Conservation (phyloP, 2,888 invertebrate species). For the Drosophila acutilabella region DNA sequence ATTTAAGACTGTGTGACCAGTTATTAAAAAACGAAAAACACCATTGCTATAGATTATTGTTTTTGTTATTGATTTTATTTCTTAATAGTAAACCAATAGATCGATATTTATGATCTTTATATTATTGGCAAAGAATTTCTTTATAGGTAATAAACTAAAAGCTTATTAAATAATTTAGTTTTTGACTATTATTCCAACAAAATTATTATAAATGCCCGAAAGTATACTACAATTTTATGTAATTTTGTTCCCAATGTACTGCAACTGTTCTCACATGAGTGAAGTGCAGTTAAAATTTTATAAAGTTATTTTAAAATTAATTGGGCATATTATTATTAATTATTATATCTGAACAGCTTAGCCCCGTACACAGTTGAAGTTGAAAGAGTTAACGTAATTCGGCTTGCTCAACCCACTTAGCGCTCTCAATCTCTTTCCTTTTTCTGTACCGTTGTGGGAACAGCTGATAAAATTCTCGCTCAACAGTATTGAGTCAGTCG, state of each 20-base stretch:
- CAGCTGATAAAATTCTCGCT: slow-evolving; percentile 19
- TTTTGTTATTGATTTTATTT: too few species aligned
- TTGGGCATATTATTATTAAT: not conserved
- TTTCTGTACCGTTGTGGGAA: not conserved
- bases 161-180: too few species aligned
- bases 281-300: not conserved
- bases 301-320: not conserved
- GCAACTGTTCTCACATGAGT: too few species aligned
- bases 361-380: not conserved
- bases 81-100: too few species aligned
- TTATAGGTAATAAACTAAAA: too few species aligned
- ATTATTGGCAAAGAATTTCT: too few species aligned
- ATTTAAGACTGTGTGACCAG: too few species aligned
- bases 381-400: slow-evolving; percentile 22
- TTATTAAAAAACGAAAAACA: too few species aligned
- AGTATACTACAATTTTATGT: not conserved
- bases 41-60: too few species aligned
- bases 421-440: not conserved
- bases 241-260: too few species aligned
- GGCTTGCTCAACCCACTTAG: not conserved
- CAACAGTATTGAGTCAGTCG: slow-evolving; percentile 53
- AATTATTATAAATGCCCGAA: not conserved
- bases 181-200: too few species aligned
- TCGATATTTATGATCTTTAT: too few species aligned
- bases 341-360: not conserved